Percentiles rank a stretch among this genome's conserved stretches.
Conservation (phyloP, 1,140 invertebrate genomes). For the Macrotrachela quadricornifera region DNA sequence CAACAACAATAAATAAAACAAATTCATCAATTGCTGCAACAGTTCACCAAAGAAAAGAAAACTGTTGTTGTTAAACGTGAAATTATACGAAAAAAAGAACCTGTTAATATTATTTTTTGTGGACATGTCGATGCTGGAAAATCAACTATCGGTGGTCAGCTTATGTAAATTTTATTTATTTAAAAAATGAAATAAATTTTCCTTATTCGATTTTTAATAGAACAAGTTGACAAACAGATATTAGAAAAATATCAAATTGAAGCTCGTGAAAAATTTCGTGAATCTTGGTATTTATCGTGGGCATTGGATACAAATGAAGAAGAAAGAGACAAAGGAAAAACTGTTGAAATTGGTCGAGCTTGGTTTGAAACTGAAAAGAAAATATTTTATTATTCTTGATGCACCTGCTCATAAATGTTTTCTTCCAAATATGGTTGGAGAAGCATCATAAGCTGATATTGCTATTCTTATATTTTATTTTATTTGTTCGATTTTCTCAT, state of each 20-base stretch:
- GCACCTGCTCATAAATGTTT: conserved; percentile 98
- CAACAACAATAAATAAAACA: too few species aligned
- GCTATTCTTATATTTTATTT: too few species aligned
- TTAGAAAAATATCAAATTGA: conserved; percentile 97
- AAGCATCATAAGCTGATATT: conserved; percentile 87
- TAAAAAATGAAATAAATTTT: neutral
- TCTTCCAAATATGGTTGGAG: conserved; percentile 99
- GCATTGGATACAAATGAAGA: conserved; percentile 95
- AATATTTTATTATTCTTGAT: conserved; percentile 94
- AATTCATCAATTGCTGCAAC: too few species aligned
- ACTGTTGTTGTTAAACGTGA: too few species aligned
- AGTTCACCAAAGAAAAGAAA: too few species aligned
- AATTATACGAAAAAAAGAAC: conserved; percentile 84
- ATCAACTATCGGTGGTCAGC: conserved; percentile 97
- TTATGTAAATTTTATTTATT: conserved; percentile 72
- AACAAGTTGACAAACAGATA: conserved; percentile 97
- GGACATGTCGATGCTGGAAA: conserved; percentile 99
- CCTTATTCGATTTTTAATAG: conserved; percentile 49
- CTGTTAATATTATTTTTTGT: conserved; percentile 98
- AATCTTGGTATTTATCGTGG: conserved; percentile 99
- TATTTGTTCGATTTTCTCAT: too few species aligned
- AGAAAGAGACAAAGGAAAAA: conserved; percentile 62
- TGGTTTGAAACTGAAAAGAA: conserved; percentile 98
- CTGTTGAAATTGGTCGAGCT: conserved; percentile 92
- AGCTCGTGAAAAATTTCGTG: conserved; percentile 93